Evolutionary conservation across 2,888 invertebrate species (phyloP), one percentile per base, ranked within the genome.

Genomic region (Andrena praecox): DNA sequence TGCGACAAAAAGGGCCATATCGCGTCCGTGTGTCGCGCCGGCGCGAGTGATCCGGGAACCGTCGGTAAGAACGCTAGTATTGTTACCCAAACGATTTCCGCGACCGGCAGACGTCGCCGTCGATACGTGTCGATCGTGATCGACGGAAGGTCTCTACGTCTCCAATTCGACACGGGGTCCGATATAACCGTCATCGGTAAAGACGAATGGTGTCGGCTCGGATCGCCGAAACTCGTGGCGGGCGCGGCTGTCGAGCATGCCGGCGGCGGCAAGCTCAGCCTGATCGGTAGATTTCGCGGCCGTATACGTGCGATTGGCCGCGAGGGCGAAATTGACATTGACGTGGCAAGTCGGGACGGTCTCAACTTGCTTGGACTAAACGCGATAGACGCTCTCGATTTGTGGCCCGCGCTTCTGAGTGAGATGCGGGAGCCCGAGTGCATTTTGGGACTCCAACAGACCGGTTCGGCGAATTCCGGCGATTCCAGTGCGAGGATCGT

Each of bases 1-100:
- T 72, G 72, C 12, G 27, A 16, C 0, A 63, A 33, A 2, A 72
- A 52, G 10, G 72, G 54, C 1, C 54, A 63, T 2, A 63, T 72
- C 12, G 63, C 52, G 0, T 27, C 27, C 50, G 54, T 64, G n/a
- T 63, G 63, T 27, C 72, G 72, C 16, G 33, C 35, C 8, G 50
- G n/a, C 2, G 2, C 8, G n/a, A 35, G 3, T 42, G 29, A 27
- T 1, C 1, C 16, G 48, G 29, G 29, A 66, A 8, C 1, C 12
- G 27, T 27, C 12, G 48, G 16, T 66, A 50, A 50, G 8, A 50
- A 50, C 50, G 16, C 6, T 8, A 27, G 4, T 16, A 6, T 66
- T 0, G 3, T 66, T 5, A 50, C 50, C 16, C 42, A 50, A 29
- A 12, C 27, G 12, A 50, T 66, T 6, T 48, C 50, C 27, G 42